Conservation (phyloP, 2,888 invertebrate species). For the Leptopilina drosophilae region DNA sequence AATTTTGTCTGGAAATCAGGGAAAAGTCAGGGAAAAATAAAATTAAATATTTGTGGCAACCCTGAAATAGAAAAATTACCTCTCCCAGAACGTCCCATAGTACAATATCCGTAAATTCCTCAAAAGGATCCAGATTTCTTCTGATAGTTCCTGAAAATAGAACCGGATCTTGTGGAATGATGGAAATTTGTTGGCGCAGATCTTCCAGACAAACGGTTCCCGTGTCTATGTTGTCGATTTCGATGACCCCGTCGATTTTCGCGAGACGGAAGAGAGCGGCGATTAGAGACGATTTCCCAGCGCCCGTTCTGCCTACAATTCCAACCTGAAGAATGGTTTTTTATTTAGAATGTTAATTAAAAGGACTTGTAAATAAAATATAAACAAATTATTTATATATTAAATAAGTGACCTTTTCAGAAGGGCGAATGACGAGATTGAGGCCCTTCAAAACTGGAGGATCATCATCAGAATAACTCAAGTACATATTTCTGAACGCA, state of each 20-base stretch:
- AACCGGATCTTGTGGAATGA: slow-evolving; percentile 81
- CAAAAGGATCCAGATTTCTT: slow-evolving; percentile 84
- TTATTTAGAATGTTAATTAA: slow-evolving; percentile 44
- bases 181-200: slow-evolving; percentile 80
- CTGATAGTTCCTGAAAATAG: slow-evolving; percentile 79
- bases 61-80: slow-evolving; percentile 75
- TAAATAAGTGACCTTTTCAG: slow-evolving; percentile 68
- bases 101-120: slow-evolving; percentile 76
- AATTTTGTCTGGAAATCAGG: too few species aligned
- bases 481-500: slow-evolving; percentile 70
- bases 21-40: too few species aligned
- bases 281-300: slow-evolving; percentile 84
- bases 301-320: slow-evolving; percentile 83
- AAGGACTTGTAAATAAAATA: too few species aligned
- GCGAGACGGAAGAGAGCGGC: slow-evolving; percentile 84
- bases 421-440: slow-evolving; percentile 69
- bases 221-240: slow-evolving; percentile 83
- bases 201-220: slow-evolving; percentile 80
- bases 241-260: slow-evolving; percentile 82
- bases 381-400: too few species aligned
- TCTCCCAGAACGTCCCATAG: slow-evolving; percentile 79
- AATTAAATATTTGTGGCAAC: too few species aligned
- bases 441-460: slow-evolving; percentile 78
- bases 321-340: slow-evolving; percentile 74
- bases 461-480: slow-evolving; percentile 77